Base-by-base conservation (phyloP, 2,888 invertebrate species). In the Trachelus iudaicus region DNA sequence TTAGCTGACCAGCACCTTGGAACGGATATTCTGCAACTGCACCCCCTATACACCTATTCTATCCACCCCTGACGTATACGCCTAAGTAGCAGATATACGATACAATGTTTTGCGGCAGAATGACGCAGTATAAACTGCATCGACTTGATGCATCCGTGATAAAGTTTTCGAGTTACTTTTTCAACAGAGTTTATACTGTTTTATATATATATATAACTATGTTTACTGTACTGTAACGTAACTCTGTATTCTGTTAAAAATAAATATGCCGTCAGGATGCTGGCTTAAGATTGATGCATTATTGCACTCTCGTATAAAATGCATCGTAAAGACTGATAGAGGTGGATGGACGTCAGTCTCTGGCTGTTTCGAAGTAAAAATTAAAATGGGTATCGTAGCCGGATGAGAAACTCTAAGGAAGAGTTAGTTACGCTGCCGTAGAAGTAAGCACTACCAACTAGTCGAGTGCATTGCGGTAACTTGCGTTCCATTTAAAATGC, bases 401-500 rank as follows among this genome's bases (percentile, higher is more conserved):
- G 23, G 56, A 56, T 56, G 23, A 12, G 71, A 40, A 34, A 74
- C 34, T 74, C 74, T 13, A 34, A 34, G 34, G 74, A 74, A 74
- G 35, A 34, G 74, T 74, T 71, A 31, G 74, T 74, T 74, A 34
- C 37, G 34, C 71, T 71, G 6, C 34, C 71, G 13, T 34, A 71
- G 33, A 33, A 31, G 31, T 71, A 33, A 71, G 33, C 15, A 71
- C 30, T 71, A 33, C 31, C 71, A 71, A 71, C 71, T 34, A 71
- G 71, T 71, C 75, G 73, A 77, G 78, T 84, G 82, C 83, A 84
- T 79, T 73, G 75, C 79, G 73, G 34, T 31, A 76, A 79, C 79
- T 85, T 79, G 80, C 81, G 80, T 85, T 82, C 81, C 83, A 87
- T 87, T 85, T 82, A 84, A 87, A 86, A 87, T 86, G 84, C 86